These are phyloP conservation scores for Malurus alboscapulatus DNA, from an alignment of 2,113 vertebrate species.

Conservation along the genomic window DNA sequence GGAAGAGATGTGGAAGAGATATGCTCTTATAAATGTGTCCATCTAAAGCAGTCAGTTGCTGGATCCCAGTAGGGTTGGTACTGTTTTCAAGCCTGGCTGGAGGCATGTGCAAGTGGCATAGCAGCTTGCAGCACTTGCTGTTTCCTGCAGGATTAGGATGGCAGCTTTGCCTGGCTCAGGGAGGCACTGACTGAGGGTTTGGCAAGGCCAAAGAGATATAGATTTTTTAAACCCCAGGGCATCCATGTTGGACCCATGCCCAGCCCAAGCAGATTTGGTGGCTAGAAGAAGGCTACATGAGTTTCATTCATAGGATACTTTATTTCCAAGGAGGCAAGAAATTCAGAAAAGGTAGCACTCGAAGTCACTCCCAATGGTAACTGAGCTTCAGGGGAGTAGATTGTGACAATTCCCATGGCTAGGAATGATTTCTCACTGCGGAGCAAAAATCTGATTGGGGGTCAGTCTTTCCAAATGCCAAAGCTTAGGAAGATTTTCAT, in stretches of 20 bases:
- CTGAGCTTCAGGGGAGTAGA: neutral
- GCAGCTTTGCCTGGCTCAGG: neutral
- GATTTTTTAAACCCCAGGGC: neutral
- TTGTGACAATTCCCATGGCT: neutral
- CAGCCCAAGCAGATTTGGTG: neutral
- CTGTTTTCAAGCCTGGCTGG: neutral
- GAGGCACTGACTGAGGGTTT: neutral
- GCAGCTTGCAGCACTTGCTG: accelerated
- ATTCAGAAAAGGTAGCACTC: neutral
- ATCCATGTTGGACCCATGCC: neutral
- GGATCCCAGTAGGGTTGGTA: neutral
- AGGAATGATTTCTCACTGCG: neutral
- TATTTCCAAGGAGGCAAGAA: neutral
- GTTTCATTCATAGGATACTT: neutral
- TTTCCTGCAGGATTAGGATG: neutral
- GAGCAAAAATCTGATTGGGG: neutral
- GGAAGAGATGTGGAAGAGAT: neutral
- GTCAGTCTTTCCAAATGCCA: neutral
- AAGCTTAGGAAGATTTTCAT: neutral
- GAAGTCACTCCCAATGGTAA: neutral
- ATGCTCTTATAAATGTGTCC: neutral
- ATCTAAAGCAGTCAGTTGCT: neutral
- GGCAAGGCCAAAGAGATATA: neutral
- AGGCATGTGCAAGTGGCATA: neutral
- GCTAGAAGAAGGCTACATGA: neutral